Evolutionary conservation across 2,797 vertebrate species (phyloP), one percentile per base, ranked within the genome.

Genomic region (Dendrocincla tyrannina): DNA sequence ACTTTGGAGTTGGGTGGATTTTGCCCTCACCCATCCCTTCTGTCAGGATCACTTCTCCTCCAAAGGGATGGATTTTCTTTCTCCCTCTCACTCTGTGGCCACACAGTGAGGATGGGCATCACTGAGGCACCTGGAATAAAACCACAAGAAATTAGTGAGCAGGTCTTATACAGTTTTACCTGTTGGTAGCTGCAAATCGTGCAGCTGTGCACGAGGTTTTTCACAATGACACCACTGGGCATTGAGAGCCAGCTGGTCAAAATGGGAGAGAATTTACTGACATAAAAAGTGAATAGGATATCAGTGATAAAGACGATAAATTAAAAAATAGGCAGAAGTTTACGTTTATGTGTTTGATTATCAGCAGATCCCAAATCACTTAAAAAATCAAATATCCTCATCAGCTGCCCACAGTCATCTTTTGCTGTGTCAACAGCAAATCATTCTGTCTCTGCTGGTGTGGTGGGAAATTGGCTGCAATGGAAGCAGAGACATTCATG

Each of bases 401-500:
- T 28, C 46, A 37, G 42, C 39, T 74, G 53, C 76, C 56, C 72
- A 59, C 17, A 30, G 37, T 14, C 8, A 5, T 7, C 49, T 52
- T 46, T 20, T 8, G 41, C 13, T 49, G 75, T 0, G 70, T 15
- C 75, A 87, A 46, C 17, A 58, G 60, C 39, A 73, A 46, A 87
- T 22, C 10, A 0, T 14, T 12, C 75, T 33, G 35, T 70, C 50
- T 28, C n/a, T 79, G 64, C 64, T 3, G 13, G 5, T 2, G 11
- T 19, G 68, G 22, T n/a, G 68, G 88, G 35, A 9, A 42, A 25
- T 15, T 52, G 46, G 27, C 59, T 76, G 75, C 24, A 46, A 6
- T 4, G 82, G 25, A 15, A 46, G 30, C 11, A 50, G 32, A 30
- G 53, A 4, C 18, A 2, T 35, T 17, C 0, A 1, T 7, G 66